Evolutionary conservation across 2,113 vertebrate genomes (phyloP), one percentile per base, ranked within the genome.

Genomic region (Tragelaphus buxtoni): DNA sequence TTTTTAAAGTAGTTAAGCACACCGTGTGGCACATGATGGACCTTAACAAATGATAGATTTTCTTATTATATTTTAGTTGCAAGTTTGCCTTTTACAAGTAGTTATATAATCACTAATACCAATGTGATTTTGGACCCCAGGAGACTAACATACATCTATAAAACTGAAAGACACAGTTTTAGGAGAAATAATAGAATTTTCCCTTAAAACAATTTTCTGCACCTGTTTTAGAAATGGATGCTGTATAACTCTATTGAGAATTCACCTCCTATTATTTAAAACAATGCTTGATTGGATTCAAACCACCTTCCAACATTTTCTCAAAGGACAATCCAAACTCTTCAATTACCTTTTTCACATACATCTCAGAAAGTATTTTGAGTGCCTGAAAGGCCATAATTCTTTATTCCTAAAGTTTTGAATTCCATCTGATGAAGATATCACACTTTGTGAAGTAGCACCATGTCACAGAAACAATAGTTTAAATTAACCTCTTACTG

Each of bases 391-490:
- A 97, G 92, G 88, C 96, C 96, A 97, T 98, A 96, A 98, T 98
- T 97, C 96, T 96, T 96, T 96, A 92, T 65, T 90, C 88, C 77
- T 95, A 63, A 96, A 97, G 96, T 97, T 98, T 63, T 98, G 98
- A 98, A 98, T 98, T 97, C 95, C 91, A 95, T 97, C 97, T 98
- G 96, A 98, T 98, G 98, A 98, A 97, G 95, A 93, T 92, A 97
- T 91, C 94, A 96, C n/a, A 76, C 91, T 96, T 86, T 60, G 82
- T 69, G 51, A 56, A 95, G 47, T 14, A 93, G 94, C 11, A 60
- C 47, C 47, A 39, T 97, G 97, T 94, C 97, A 97, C 90, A 95
- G 96, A 97, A 97, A 98, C 98, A 98, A 98, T 95, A 91, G 95
- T 83, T 94, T 96, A 91, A 98, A 98, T 98, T 98, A 98, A 98